These are phyloP conservation scores for Geophilus truncorum DNA, from an alignment of 2,888 invertebrate genomes.

Conservation along the genomic window DNA sequence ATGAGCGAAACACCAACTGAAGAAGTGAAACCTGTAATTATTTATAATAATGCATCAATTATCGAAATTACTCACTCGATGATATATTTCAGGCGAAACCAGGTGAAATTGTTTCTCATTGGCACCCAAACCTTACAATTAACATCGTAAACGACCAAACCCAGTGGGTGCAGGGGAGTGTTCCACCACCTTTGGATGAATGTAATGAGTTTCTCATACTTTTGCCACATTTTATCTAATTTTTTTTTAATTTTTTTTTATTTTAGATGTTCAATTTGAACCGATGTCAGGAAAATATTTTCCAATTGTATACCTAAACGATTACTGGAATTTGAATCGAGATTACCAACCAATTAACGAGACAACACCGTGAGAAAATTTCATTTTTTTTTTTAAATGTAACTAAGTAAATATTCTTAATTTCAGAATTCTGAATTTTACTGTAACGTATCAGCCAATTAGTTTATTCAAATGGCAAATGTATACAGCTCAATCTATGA, in stretches of 20 bases:
- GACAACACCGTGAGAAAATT: slow-evolving; percentile 52
- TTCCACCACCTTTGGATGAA: slow-evolving; percentile 88
- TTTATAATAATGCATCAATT: not conserved
- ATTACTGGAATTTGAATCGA: slow-evolving; percentile 97
- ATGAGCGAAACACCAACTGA: not conserved
- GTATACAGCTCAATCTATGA: slow-evolving; percentile 93
- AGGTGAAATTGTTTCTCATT: slow-evolving; percentile 90
- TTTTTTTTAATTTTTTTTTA: not conserved
- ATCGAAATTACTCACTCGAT: not conserved
- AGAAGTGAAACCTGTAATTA: slow-evolving; percentile 27
- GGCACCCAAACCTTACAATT: slow-evolving; percentile 98
- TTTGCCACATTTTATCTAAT: not conserved
- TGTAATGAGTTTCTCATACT: too few species aligned
- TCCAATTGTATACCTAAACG: slow-evolving; percentile 90
- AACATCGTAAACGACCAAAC: slow-evolving; percentile 95
- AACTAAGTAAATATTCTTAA: too few species aligned
- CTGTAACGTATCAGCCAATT: slow-evolving; percentile 64
- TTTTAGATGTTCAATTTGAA: slow-evolving; percentile 71
- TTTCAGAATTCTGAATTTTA: slow-evolving; percentile 50
- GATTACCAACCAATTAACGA: slow-evolving; percentile 90
- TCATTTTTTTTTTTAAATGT: slow-evolving; percentile 60
- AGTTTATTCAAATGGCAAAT: slow-evolving; percentile 97
- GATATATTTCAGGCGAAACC: not conserved
- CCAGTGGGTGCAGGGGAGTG: slow-evolving; percentile 82
- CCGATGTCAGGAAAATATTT: slow-evolving; percentile 81